Conservation (phyloP, 2,797 vertebrate genomes). For the Leuciscus waleckii region DNA sequence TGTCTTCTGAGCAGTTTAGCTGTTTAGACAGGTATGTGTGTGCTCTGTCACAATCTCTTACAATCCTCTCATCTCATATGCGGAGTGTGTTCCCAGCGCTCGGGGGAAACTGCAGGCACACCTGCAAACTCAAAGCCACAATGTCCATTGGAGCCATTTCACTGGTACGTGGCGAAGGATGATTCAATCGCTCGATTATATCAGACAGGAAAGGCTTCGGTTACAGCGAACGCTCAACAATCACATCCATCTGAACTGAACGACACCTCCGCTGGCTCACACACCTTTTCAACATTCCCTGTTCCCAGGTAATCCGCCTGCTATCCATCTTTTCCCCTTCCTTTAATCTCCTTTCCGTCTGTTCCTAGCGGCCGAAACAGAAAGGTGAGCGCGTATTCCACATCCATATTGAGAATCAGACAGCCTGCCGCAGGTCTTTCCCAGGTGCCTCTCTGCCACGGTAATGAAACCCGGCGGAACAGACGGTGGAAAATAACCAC, state of each 20-base stretch:
- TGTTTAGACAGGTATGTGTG: constrained; percentile 54
- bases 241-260: constrained; percentile 43
- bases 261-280: constrained; percentile 30
- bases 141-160: constrained; percentile 33
- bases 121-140: constrained; percentile 32
- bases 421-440: constrained; percentile 59
- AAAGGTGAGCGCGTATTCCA: constrained; percentile 19
- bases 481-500: constrained; percentile 67
- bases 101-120: constrained; percentile 36
- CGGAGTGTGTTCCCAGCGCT: constrained; percentile 1
- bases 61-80: constrained; percentile 38
- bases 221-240: neutral
- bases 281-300: constrained; percentile 32
- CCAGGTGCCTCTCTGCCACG: constrained; percentile 67
- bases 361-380: constrained; percentile 15
- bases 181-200: constrained; percentile 14
- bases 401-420: constrained; percentile 43
- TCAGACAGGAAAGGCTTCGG: constrained; percentile 13
- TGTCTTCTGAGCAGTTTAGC: constrained; percentile 44
- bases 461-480: constrained; percentile 73
- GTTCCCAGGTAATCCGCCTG: constrained; percentile 36
- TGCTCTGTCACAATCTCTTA: constrained; percentile 25
- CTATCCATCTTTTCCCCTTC: constrained; percentile 39
- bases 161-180: neutral
- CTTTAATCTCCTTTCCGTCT: constrained; percentile 32